Percentiles rank a stretch among this genome's conserved stretches.
Evolutionary conservation across 2,888 invertebrate species (phyloP).

Genomic region (Cerastis leucographa): DNA sequence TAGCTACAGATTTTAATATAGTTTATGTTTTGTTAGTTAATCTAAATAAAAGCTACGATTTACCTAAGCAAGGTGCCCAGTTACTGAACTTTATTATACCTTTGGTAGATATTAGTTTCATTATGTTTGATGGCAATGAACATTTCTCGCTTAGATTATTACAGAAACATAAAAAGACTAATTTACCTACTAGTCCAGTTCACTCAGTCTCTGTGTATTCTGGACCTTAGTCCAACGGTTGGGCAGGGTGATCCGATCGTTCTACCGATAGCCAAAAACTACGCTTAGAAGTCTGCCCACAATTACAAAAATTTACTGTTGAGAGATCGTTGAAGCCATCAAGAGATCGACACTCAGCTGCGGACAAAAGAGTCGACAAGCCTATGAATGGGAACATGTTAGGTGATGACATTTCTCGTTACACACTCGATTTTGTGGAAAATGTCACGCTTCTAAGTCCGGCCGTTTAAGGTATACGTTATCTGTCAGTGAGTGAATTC

Average conservation of each 20-base stretch:
- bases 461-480: neutral
- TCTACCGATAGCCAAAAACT: neutral
- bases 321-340: neutral
- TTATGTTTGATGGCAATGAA: neutral
- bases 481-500: neutral
- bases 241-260: neutral
- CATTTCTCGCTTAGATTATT: neutral
- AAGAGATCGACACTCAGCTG: neutral
- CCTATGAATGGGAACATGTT: too few relatives aligned
- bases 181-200: neutral
- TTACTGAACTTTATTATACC: slow-evolving; percentile 14
- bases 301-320: neutral
- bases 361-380: neutral
- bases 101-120: slow-evolving; percentile 3
- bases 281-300: neutral
- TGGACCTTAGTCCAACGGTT: neutral
- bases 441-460: neutral
- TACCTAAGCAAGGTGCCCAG: neutral
- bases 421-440: neutral
- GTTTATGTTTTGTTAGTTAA: slow-evolving; percentile 4
- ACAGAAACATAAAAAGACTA: neutral
- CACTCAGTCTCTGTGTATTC: neutral
- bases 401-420: too few relatives aligned
- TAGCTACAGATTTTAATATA: slow-evolving; percentile 6
- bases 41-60: slow-evolving; percentile 1